Base-by-base conservation (phyloP, 1,140 invertebrate species). In the Cherax destructor region DNA sequence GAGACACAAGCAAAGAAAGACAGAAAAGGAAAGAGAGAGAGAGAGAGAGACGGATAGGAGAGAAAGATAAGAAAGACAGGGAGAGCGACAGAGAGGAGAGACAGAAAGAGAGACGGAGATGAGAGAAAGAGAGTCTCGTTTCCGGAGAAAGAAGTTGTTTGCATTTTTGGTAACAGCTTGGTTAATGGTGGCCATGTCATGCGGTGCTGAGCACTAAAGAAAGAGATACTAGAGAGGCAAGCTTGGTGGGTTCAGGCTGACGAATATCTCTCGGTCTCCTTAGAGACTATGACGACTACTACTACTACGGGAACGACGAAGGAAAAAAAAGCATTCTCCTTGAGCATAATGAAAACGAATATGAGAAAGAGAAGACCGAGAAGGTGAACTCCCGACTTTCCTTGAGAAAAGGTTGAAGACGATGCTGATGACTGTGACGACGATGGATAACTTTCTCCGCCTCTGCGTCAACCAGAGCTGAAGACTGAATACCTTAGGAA, bases 141-240 rank as follows among this genome's bases (percentile, higher is more conserved):
- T 65, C 61, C 4, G 41, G 47, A 72, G 83, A 74, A 69, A 85
- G 83, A 85, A 85, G 83, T 76, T 86, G 84, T 86, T 86, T 86
- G 84, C 84, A 86, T 86, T 86, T 86, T 86, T 86, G 72, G 84
- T 76, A 86, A 86, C 65, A 24, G 84, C 72, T 50, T 76, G 84
- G 69, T 72, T 86, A 76, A 86, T 72, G 84, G 84, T 47, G 18
- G 84, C 50, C 65, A 84, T 74, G 83, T 84, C 83, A 84, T 69
- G 47, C 65, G 69, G 69, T 7, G 50, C 79, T 6, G 24, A 24
- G 50, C 79, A 18, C 24, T 81, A 81, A 81, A 81, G 79, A 81
- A 81, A 49, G 52, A 49, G 49, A 59, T 24, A n/a, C 69, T 13
- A 74, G n/a, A 74, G n/a, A 7, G 69, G 24, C 0, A 74, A 7